Base-by-base conservation (phyloP, 2,888 invertebrate species). In the Resseliella maxima region DNA sequence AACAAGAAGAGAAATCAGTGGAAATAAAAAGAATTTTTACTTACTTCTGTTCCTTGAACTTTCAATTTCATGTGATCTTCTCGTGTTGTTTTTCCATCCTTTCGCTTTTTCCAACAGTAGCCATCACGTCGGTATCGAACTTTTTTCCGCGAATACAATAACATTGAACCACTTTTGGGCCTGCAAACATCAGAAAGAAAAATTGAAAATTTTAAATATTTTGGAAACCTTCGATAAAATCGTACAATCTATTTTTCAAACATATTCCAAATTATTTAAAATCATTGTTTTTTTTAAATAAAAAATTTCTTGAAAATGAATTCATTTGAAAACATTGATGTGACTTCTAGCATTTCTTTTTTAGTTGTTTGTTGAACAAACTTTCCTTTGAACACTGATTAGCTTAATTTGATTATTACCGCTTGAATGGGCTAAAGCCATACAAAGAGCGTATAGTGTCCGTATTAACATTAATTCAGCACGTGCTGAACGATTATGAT, bases 61-160 rank as follows among this genome's bases (percentile, higher is more conserved):
- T 99, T 99, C 88, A 99, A 93, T 92, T 99, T 99, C 99, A 99
- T 99, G 92, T 99, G 99, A 93, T 99, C 99, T 92, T 99, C 99
- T 89, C 99, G 93, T 87, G 98, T 98, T 88, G 98, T 98, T 92
- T 98, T 98, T 35, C 99, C 99, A 91, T 99, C 99, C 92, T 98
- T 98, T 88, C 99, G 93, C 90, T 98, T 98, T 93, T 99, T 99
- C 99, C 99, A 99, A 92, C 98, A 98, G 92, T 99, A 99, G 35
- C 98, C 98, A 90, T 99, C 99, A 87, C 98, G 94, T 90, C 98
- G 94, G 93, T 99, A 99, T 86, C 98, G 95, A 88, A 96, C 98
- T 91, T 97, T 97, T 93, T 98, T 98, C 87, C 98, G 94, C 90
- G 97, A 98, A 94, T 98, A 99, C 88, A 99, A 93, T 90, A 99